A percentile compares a stretch with the other conserved stretches of the same genome.
Conservation (phyloP, 2,797 vertebrate species). For the Cebuella pygmaea region DNA sequence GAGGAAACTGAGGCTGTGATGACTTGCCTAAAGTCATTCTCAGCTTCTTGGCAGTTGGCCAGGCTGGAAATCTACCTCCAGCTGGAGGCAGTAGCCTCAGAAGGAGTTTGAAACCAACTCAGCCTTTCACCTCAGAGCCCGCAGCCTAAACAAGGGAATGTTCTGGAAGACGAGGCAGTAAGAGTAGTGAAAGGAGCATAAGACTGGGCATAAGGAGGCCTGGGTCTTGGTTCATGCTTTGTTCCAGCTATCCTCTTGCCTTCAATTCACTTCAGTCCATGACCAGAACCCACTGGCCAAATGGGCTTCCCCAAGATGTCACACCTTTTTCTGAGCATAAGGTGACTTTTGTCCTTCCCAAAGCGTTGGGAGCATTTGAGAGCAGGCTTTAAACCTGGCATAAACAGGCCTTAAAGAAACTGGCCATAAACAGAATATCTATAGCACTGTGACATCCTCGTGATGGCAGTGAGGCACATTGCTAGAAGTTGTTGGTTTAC, state of each 20-base stretch:
- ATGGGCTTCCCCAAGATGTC: not conserved
- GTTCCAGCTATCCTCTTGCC: not conserved
- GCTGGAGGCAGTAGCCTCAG: not conserved
- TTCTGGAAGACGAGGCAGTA: not conserved
- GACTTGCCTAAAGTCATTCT: not conserved
- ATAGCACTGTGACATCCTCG: no score
- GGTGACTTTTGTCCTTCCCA: not conserved
- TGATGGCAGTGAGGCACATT: no score
- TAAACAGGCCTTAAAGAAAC: no score
- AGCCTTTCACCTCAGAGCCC: not conserved
- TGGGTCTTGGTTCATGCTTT: not conserved
- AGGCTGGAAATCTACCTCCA: not conserved
- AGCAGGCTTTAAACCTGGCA: no score
- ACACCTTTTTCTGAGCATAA: not conserved
- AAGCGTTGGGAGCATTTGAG: no score
- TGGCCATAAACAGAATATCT: no score
- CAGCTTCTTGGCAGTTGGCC: not conserved
- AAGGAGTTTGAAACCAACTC: not conserved
- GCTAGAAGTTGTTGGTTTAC: no score
- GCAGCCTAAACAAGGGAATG: not conserved
- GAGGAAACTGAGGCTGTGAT: not conserved
- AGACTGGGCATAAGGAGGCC: not conserved
- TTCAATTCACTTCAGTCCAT: not conserved
- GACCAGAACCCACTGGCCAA: not conserved
- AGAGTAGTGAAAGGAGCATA: no score